Base-by-base conservation (phyloP, 2,888 invertebrate genomes). In the Conops quadrifasciatus region DNA sequence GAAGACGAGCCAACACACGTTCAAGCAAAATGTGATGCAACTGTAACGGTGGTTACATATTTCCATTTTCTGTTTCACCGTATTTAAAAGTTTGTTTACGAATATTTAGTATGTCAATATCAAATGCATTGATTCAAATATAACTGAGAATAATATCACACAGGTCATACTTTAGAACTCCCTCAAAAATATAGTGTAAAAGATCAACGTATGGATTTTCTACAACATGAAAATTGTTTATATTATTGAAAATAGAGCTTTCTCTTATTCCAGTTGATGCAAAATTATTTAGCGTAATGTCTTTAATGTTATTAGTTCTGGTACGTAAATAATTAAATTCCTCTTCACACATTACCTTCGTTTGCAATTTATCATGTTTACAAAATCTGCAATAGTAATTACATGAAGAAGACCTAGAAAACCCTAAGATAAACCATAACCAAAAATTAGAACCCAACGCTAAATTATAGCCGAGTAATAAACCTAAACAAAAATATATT, bases 401-500 rank as follows among this genome's bases (percentile, higher is more conserved):
- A 1, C 49, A 45, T 19, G 67, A 67, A 71, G 67, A 71, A 11
- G 71, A 67, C 4, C 62, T 24, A 11, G 53, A 19, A 56, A 71
- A 71, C 13, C 67, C 71, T 53, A 67, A 49, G 19, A 71, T 51
- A n/a, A n/a, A n/a, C n/a, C n/a, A n/a, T n/a, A n/a, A n/a, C n/a
- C n/a, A n/a, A n/a, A n/a, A n/a, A n/a, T n/a, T n/a, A 24, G 11
- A 28, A 43, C 67, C 67, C 26, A 67, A 26, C 2, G 62, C 71
- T 62, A 71, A 62, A 71, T 71, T 71, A 47, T 71, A 67, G 15
- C 67, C 71, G 3, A 67, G 30, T 43, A 71, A 45, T 62, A 68
- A 68, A 16, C 68, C 71, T 63, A 71, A 58, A 58, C 47, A 43
- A 45, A 68, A 68, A n/a, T 63, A 45, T 5, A 71, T 16, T 68